Conservation (phyloP, 2,113 vertebrate species). For the Caretta caretta region DNA sequence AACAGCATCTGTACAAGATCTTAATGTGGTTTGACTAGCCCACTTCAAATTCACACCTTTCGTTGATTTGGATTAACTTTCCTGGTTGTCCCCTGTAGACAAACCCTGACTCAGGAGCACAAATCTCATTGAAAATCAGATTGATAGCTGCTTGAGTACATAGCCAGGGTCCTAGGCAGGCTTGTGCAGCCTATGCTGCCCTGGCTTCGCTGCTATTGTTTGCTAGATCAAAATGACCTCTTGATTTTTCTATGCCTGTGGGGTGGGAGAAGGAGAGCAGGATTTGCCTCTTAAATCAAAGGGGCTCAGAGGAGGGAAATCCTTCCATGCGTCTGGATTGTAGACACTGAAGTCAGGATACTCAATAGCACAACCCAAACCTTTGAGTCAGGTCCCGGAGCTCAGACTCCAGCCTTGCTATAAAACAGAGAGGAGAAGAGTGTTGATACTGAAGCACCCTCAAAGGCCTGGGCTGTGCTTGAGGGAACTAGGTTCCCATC, state of each 20-base stretch:
- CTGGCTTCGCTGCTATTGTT: not conserved
- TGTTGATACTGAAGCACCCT: not conserved
- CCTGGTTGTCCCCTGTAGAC: not conserved
- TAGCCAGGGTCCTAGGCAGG: not conserved
- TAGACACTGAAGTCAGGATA: not conserved
- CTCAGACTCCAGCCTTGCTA: not conserved
- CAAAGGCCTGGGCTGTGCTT: not conserved
- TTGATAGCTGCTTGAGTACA: not conserved
- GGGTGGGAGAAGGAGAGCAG: not conserved
- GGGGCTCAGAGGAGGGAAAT: not conserved
- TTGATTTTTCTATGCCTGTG: not conserved
- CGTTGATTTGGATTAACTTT: not conserved
- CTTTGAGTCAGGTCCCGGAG: not conserved
- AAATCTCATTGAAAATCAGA: not conserved
- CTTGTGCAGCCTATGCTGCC: not conserved
- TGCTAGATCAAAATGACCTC: not conserved
- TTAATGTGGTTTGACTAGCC: not conserved
- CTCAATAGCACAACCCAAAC: not conserved
- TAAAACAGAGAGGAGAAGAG: not conserved
- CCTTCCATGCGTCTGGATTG: not conserved
- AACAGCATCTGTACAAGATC: not conserved
- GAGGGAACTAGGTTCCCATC: not conserved
- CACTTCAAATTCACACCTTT: not conserved
- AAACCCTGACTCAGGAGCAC: not conserved
- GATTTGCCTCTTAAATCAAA: not conserved